These are phyloP conservation scores for Rhipidura dahli DNA, from an alignment of 2,113 vertebrate genomes.

Conservation along the genomic window DNA sequence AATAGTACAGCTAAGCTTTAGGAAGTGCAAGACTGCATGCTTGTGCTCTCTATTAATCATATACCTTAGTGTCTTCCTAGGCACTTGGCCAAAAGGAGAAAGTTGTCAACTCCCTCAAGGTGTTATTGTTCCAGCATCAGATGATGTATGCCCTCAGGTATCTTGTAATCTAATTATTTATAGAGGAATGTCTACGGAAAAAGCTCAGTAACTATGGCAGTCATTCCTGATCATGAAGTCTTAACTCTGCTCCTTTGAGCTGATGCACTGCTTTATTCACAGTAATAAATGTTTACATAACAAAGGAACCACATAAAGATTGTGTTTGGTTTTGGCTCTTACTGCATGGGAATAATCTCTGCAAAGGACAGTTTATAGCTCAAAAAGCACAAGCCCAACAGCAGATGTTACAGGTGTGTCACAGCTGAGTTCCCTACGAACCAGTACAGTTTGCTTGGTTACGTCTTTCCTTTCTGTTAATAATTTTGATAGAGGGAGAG, in stretches of 20 bases:
- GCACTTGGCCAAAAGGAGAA: conserved; percentile 43
- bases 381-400: background rate
- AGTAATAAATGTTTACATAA: background rate
- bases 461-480: background rate
- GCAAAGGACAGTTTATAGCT: background rate
- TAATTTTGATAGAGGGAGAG: background rate
- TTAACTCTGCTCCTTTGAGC: background rate
- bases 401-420: background rate
- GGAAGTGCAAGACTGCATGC: background rate
- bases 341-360: background rate
- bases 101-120: conserved; percentile 19
- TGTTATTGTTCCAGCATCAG: conserved; percentile 29
- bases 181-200: background rate
- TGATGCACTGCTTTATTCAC: background rate
- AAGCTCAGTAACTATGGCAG: background rate
- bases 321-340: background rate
- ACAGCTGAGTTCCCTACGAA: background rate
- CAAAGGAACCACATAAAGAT: background rate
- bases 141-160: conserved; percentile 24
- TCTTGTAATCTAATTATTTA: conserved; percentile 53
- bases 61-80: conserved; percentile 32
- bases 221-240: background rate
- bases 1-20: background rate
- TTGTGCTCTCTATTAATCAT: conserved; percentile 29
- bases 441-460: background rate